Base-by-base conservation (phyloP, 2,797 vertebrate genomes). In the Periparus ater region DNA sequence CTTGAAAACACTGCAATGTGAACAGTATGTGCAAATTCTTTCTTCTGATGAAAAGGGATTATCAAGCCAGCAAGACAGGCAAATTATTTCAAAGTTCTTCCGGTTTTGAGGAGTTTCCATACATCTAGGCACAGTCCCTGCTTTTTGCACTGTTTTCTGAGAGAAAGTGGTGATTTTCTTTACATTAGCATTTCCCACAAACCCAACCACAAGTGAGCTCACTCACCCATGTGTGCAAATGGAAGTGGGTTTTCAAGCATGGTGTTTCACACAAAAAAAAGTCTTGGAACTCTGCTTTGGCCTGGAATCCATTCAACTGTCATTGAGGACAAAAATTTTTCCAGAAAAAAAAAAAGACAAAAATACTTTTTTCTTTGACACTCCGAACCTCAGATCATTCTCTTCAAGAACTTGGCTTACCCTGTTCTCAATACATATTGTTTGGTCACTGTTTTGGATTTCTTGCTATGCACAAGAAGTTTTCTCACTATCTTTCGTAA, bases 381-480 rank as follows among this genome's bases (percentile, higher is more conserved):
- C 20, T 54, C n/a, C 38, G 45, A 68, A 94, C 58, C 30, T 93
- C 82, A 94, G 36, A 88, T 81, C 34, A 23, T 86, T 95, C 83
- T 95, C 85, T 95, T 96, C 61, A 95, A 95, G 85, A 93, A 92
- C 18, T 68, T 94, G 75, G 65, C 61, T 81, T 74, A 71, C 34
- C 32, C 61, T 83, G 29, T n/a, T 92, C 47, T 81, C 83, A 94
- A 62, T 86, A 38, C 66, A 81, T 47, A 80, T 77, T 74, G 48
- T 85, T 81, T 55, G 63, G 79, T 95, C 88, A 96, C 88, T 81
- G 62, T 58, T 96, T 90, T 90, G 91, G 95, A 95, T 81, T 94
- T 95, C 89, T 96, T 95, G 79, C 76, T 88, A 96, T 72, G 88
- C 50, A 78, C 54, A 95, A 91, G 77, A 96, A 45, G 22, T 85